Conservation (phyloP, 1,140 invertebrate species). For the Plodia interpunctella region DNA sequence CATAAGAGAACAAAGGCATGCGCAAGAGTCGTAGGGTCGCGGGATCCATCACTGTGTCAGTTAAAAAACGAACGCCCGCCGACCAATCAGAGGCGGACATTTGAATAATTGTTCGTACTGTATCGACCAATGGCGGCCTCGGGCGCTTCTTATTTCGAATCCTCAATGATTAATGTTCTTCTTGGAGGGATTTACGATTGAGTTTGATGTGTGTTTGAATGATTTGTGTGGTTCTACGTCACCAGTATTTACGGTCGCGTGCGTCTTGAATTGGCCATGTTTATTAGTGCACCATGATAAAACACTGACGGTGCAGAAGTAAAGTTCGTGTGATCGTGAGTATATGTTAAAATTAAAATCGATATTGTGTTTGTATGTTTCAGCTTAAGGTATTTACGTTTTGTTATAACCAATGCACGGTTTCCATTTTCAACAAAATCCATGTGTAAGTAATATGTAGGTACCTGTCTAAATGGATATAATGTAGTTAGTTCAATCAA, state of each 20-base stretch:
- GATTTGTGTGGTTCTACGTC: conserved; percentile 56
- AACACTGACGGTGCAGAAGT: background rate
- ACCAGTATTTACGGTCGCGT: conserved; percentile 60
- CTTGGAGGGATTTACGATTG: conserved; percentile 55
- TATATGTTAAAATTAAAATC: too few species aligned
- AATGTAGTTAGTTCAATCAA: too few species aligned
- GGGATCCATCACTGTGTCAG: conserved; percentile 55
- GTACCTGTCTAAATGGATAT: too few species aligned
- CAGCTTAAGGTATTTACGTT: too few species aligned
- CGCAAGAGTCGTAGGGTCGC: conserved; percentile 63
- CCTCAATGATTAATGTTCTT: conserved; percentile 61
- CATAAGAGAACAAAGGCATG: conserved; percentile 37
- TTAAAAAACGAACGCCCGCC: conserved; percentile 44
- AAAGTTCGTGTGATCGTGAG: background rate
- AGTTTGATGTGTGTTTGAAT: conserved; percentile 56
- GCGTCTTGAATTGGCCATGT: conserved; percentile 21
- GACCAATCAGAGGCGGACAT: conserved; percentile 51
- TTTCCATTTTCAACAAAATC: too few species aligned
- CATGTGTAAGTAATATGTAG: too few species aligned
- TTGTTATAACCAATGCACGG: too few species aligned
- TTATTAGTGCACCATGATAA: conserved; percentile 5
- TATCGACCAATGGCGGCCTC: conserved; percentile 53
- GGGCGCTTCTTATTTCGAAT: conserved; percentile 46
- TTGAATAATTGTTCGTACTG: conserved; percentile 66
- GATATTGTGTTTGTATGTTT: too few species aligned